Conservation (phyloP, 2,797 vertebrate species). For the Enteromius afrohamiltoni region DNA sequence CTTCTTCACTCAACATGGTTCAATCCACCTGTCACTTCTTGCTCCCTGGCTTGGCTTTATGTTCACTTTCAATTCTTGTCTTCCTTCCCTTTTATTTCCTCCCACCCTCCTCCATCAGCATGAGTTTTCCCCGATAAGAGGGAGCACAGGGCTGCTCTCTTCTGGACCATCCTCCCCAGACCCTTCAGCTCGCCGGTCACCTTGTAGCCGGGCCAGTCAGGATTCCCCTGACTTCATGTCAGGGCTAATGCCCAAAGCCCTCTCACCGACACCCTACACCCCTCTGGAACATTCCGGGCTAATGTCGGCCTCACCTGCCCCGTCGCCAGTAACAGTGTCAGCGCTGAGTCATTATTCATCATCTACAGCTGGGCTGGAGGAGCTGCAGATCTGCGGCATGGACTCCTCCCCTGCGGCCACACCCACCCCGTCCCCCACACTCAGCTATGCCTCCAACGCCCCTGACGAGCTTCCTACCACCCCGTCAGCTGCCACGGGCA, state of each 20-base stretch:
- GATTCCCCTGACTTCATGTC: constrained; percentile 79
- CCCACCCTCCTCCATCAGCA: constrained; percentile 70
- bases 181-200: constrained; percentile 74
- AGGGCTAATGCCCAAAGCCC: constrained; percentile 75
- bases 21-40: constrained; percentile 61
- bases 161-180: constrained; percentile 78
- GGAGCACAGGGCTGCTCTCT: constrained; percentile 73
- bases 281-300: constrained; percentile 61
- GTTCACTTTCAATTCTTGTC: constrained; percentile 72
- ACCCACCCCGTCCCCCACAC: constrained; percentile 87
- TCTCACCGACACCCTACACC: constrained; percentile 73
- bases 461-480: constrained; percentile 73
- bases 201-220: constrained; percentile 77
- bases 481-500: constrained; percentile 79
- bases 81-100: constrained; percentile 70
- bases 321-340: constrained; percentile 81
- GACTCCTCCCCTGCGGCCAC: constrained; percentile 82
- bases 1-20: constrained; percentile 56
- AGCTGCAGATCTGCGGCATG: constrained; percentile 85
- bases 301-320: constrained; percentile 65
- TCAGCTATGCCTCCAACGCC: constrained; percentile 83
- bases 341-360: constrained; percentile 87
- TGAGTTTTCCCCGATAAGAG: constrained; percentile 65
- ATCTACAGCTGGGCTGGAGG: constrained; percentile 85
- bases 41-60: constrained; percentile 66